These are phyloP conservation scores for Cynaeus angustus DNA, from an alignment of 2,888 invertebrate genomes.

Conservation along the genomic window DNA sequence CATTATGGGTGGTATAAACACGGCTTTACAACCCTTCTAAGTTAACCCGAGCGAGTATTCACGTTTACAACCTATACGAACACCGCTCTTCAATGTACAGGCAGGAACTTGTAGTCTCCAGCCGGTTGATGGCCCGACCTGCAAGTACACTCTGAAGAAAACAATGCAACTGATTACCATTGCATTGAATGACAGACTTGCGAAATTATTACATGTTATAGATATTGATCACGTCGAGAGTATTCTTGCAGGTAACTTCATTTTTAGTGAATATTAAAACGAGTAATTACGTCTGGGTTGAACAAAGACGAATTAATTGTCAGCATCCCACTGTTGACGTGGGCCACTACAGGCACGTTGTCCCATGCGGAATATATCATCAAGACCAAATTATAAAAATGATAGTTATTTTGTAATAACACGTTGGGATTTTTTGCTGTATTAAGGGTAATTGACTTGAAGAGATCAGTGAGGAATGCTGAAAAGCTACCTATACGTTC, in stretches of 20 bases:
- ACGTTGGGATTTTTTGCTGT: conserved; percentile 18
- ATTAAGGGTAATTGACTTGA: conserved; percentile 19
- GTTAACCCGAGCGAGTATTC: conserved; percentile 35
- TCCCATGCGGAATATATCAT: conserved; percentile 10
- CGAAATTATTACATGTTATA: conserved; percentile 22
- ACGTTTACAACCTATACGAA: conserved; percentile 37
- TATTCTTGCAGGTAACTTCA: conserved; percentile 7
- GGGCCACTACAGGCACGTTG: conserved; percentile 5
- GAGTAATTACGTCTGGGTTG: neutral
- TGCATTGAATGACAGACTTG: conserved; percentile 44
- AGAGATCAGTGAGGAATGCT: conserved; percentile 14
- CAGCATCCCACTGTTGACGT: conserved; percentile 20
- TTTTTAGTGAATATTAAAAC: conserved; percentile 26
- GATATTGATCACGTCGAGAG: neutral
- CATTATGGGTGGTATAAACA: conserved; percentile 49
- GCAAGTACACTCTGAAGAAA: conserved; percentile 37
- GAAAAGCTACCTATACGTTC: conserved; percentile 19
- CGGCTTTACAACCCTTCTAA: conserved; percentile 47
- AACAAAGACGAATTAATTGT: conserved; percentile 21
- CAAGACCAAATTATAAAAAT: conserved; percentile 17
- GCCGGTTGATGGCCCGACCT: conserved; percentile 11
- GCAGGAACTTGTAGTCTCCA: conserved; percentile 13
- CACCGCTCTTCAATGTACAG: conserved; percentile 35
- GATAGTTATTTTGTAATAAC: conserved; percentile 34
- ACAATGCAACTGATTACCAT: conserved; percentile 46